phyloP scores from a whole-genome alignment of 1,140 invertebrate genomes.

The Trachymyrmex cornetzi region DNA sequence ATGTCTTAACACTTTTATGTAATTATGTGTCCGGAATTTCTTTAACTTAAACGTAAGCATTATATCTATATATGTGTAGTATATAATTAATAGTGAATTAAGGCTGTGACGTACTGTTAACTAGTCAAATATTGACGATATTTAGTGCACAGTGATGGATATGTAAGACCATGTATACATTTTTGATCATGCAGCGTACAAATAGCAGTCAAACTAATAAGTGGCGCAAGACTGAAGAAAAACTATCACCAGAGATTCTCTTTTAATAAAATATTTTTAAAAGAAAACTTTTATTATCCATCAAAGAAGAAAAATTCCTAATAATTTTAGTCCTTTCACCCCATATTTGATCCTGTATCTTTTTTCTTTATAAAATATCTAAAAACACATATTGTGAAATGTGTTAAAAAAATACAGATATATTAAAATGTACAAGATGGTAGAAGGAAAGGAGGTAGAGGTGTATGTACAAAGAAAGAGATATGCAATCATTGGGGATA shows the following conservation, averaged over 20 bases:
- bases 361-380: not conserved
- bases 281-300: constrained; percentile 63
- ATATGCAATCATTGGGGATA: not conserved
- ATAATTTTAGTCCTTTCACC: not conserved
- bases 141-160: constrained; percentile 62
- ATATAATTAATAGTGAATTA: constrained; percentile 69
- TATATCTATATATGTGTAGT: constrained; percentile 60
- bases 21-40: constrained; percentile 62
- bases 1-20: constrained; percentile 59
- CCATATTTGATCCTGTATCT: not conserved
- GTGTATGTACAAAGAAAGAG: not conserved
- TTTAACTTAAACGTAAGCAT: constrained; percentile 39
- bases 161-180: constrained; percentile 71
- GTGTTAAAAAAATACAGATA: not conserved
- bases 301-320: constrained; percentile 16
- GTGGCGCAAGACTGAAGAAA: constrained; percentile 74
- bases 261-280: constrained; percentile 69
- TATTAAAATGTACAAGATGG: too few species aligned
- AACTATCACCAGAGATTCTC: constrained; percentile 53
- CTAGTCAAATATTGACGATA: constrained; percentile 70
- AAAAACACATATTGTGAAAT: not conserved
- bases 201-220: constrained; percentile 59
- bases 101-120: constrained; percentile 77
- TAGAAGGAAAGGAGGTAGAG: not conserved
- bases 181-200: constrained; percentile 67